phyloP scores from a whole-genome alignment of 2,888 invertebrate species.

The Ectropis crepuscularia region DNA sequence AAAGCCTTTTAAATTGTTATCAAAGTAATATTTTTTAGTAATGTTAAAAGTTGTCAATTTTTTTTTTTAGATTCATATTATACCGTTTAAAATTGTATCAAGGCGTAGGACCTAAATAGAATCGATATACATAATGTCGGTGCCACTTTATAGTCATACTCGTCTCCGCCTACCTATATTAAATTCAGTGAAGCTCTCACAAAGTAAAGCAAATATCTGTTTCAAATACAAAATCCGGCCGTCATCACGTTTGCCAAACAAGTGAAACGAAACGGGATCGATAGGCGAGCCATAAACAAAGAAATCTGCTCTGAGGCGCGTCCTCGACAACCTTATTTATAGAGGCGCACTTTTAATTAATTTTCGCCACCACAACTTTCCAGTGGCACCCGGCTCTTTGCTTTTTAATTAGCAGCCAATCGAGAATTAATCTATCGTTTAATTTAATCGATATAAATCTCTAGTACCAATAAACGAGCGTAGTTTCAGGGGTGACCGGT shows the following conservation, averaged over 20 bases:
- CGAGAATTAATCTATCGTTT: conserved; percentile 38
- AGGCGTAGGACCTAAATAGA: conserved; percentile 8
- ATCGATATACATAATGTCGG: not conserved
- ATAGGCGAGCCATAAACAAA: conserved; percentile 60
- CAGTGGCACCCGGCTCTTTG: conserved; percentile 33
- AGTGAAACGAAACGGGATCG: conserved; percentile 58
- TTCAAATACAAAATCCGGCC: conserved; percentile 51
- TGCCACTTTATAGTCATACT: conserved; percentile 4
- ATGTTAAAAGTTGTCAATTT: too few species aligned
- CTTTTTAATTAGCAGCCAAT: conserved; percentile 38
- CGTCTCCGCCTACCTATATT: conserved; percentile 35
- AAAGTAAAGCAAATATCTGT: conserved; percentile 46
- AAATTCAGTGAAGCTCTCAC: conserved; percentile 34
- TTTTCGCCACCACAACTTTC: conserved; percentile 46
- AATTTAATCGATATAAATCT: conserved; percentile 37
- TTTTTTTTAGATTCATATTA: not conserved
- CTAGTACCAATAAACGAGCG: conserved; percentile 14
- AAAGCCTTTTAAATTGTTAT: too few species aligned
- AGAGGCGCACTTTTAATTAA: conserved; percentile 56
- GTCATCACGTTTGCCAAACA: conserved; percentile 54
- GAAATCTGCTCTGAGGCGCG: conserved; percentile 57
- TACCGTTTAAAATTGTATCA: not conserved
- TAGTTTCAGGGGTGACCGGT: conserved; percentile 23
- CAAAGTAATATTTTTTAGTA: too few species aligned
- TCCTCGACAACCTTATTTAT: conserved; percentile 53